These are phyloP conservation scores for Halisarca cf. caerulea DNA, from an alignment of 37 sponge, comb jelly and placozoan species.

Conservation along the genomic window DNA sequence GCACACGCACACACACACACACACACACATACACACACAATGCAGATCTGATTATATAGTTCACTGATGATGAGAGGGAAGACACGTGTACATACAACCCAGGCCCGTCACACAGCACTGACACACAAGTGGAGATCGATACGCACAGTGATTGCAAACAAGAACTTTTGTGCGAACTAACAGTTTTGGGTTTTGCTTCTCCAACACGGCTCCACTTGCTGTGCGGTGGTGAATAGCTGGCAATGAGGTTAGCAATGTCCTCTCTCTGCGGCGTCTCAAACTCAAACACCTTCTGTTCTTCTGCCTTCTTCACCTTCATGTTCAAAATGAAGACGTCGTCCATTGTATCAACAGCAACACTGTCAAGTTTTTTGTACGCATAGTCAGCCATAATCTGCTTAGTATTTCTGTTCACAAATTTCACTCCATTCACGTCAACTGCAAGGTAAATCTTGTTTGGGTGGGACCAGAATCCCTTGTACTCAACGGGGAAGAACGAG, in stretches of 20 bases:
- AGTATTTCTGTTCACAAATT: constrained; percentile 81
- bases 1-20: no score
- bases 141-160: no score
- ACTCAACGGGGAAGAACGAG: constrained; percentile 80
- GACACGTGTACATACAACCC: no score
- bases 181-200: constrained; percentile 69
- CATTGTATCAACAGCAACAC: constrained; percentile 75
- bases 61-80: no score
- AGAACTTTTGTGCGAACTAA: no score
- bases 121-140: no score
- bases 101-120: no score
- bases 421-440: constrained; percentile 73
- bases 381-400: constrained; percentile 88
- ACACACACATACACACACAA: no score
- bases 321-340: constrained; percentile 77
- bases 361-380: constrained; percentile 71
- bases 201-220: constrained; percentile 90
- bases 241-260: constrained; percentile 91
- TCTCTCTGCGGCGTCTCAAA: constrained; percentile 93
- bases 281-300: constrained; percentile 82
- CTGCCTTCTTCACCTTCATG: constrained; percentile 63
- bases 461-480: constrained; percentile 98
- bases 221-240: constrained; percentile 92
- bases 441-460: constrained; percentile 85
- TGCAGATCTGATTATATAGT: no score